Evolutionary conservation across 2,113 vertebrate species (phyloP), one percentile per base, ranked within the genome.

Genomic region (Neoarius graeffei): DNA sequence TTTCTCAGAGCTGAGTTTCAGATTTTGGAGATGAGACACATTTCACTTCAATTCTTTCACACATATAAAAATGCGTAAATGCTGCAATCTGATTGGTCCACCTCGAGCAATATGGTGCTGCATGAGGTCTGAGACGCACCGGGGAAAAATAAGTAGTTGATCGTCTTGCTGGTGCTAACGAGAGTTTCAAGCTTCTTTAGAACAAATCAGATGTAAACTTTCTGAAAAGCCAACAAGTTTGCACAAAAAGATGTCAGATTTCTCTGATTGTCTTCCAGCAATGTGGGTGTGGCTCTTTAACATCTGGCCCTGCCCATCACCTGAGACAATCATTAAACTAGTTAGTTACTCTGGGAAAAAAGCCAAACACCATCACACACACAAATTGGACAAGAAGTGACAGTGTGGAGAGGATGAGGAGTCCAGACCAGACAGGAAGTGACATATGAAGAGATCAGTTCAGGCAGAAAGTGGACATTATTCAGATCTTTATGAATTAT

Each of bases 401-500:
- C 23, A 15, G 64, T 1, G 1, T 0, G 25, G 10, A 0, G 1
- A 11, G 64, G 25, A 11, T 0, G 23, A 25, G 17, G 69, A 73
- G 69, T 17, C 42, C 15, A 73, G 71, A 74, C n/a, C 42, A 48
- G 42, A 74, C 71, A 74, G 48, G 48, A 77, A 48, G 19, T 74
- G 19, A 74, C 8, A 7, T 8, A 19, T 4, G 17, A 74, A 19
- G 17, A 23, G 42, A 20, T 74, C 30, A 74, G 30, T 20, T 19
- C 7, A 74, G 17, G 35, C 17, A 48, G 71, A 19, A 64, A 60
- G 56, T 74, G 69, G 88, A 88, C 92, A 90, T 60, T 30, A 64
- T 93, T 93, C 91, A 91, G 87, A 93, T 94, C 92, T 92, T 92
- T 64, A 91, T 88, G 93, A 87, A 91, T 93, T 89, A 87, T 91